A percentile compares a stretch with the other conserved stretches of the same genome.
Conservation (phyloP, 1,140 invertebrate genomes). For the Drosophila aff. region DNA sequence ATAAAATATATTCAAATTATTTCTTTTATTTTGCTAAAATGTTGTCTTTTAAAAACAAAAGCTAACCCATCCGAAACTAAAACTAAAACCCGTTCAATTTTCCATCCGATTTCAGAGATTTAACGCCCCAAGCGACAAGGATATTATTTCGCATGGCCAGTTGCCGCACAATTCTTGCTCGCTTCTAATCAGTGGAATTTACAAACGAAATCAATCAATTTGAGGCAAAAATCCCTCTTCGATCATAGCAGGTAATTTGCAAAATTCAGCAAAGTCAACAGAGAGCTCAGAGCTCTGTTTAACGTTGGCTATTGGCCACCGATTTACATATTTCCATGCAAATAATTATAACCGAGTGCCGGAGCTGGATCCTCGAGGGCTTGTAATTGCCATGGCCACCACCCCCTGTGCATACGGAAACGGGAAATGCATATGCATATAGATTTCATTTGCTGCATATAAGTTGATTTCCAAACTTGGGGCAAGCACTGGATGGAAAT, state of each 20-base stretch:
- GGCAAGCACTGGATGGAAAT: constrained; percentile 11
- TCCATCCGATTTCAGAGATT: not conserved
- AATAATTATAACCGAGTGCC: constrained; percentile 66
- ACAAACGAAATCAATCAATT: constrained; percentile 25
- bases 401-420: constrained; percentile 35
- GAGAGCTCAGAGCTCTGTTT: constrained; percentile 23
- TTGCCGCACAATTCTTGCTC: not conserved
- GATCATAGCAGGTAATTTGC: constrained; percentile 35
- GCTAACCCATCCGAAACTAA: not conserved
- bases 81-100: not conserved
- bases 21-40: not conserved
- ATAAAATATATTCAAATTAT: not conserved
- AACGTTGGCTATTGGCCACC: constrained; percentile 38
- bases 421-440: constrained; percentile 45
- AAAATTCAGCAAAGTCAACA: constrained; percentile 34
- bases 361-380: constrained; percentile 18
- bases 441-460: constrained; percentile 63
- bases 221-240: constrained; percentile 17
- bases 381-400: constrained; percentile 4
- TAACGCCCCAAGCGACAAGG: not conserved
- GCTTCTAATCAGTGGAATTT: constrained; percentile 29
- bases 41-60: not conserved
- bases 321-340: constrained; percentile 72
- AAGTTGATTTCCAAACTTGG: constrained; percentile 58
- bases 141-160: constrained; percentile 5